These are phyloP conservation scores for Athrips mouffetella DNA, from an alignment of 2,888 invertebrate species.

Conservation along the genomic window DNA sequence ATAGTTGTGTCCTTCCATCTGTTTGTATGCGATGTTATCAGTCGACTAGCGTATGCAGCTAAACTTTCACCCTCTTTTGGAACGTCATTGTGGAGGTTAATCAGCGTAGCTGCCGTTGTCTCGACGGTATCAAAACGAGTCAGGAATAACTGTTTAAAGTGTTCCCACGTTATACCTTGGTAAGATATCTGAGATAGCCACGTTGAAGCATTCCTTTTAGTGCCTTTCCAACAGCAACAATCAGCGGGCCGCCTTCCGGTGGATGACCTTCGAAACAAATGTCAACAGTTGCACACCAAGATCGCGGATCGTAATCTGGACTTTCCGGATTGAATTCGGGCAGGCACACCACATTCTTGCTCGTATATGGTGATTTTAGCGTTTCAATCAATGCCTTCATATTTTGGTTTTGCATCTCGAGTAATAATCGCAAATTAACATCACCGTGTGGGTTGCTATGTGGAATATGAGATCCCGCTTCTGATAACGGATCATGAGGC, in stretches of 20 bases:
- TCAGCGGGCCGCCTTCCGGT: no score
- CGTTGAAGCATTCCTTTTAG: conserved; percentile 1
- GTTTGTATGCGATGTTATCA: background rate
- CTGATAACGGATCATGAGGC: no score
- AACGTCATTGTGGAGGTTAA: background rate
- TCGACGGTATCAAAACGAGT: background rate
- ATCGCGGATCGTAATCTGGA: background rate
- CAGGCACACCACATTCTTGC: no score
- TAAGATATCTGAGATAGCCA: conserved; percentile 1
- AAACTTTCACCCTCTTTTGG: background rate
- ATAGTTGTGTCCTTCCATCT: no score
- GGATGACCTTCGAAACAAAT: no score
- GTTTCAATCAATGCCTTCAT: no score
- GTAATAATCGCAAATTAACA: no score
- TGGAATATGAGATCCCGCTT: no score
- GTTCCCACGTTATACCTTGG: background rate
- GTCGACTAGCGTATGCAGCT: background rate
- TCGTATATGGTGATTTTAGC: no score
- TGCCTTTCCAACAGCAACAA: background rate
- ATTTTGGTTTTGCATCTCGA: no score
- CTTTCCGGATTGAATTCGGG: conserved; percentile 9
- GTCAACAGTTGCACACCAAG: no score
- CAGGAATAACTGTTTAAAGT: background rate
- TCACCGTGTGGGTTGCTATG: no score
- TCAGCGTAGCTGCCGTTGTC: background rate